These are phyloP conservation scores for Anolis sagrei DNA, from an alignment of 2,113 vertebrate species.

Conservation along the genomic window DNA sequence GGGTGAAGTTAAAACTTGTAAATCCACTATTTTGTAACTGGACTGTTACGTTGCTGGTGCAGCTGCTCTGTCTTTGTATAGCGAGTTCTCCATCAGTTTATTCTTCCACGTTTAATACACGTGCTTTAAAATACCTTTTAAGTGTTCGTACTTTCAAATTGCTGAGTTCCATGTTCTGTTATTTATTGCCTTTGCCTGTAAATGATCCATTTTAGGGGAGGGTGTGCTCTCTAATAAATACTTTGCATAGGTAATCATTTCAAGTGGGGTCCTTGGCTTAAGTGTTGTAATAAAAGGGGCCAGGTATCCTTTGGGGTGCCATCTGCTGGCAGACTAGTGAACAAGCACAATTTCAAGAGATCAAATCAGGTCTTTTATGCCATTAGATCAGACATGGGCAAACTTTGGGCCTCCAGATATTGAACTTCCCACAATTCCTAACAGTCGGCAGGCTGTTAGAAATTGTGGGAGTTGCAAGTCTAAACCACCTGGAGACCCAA, in stretches of 20 bases:
- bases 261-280: constrained; percentile 48
- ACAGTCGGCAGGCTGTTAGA: no score
- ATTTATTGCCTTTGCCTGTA: constrained; percentile 70
- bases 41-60: constrained; percentile 71
- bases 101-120: constrained; percentile 80
- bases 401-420: no score
- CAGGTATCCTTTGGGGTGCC: constrained; percentile 65
- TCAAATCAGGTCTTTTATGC: constrained; percentile 48
- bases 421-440: no score
- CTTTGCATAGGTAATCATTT: constrained; percentile 72
- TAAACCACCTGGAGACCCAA: no score
- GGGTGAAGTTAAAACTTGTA: constrained; percentile 72
- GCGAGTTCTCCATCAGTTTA: constrained; percentile 74
- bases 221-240: constrained; percentile 65
- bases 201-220: constrained; percentile 73
- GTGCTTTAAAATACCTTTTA: constrained; percentile 76
- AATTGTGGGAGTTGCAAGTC: no score
- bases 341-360: constrained; percentile 47
- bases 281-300: constrained; percentile 69
- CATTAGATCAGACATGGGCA: not conserved
- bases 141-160: constrained; percentile 75
- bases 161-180: constrained; percentile 74
- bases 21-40: constrained; percentile 75
- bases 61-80: constrained; percentile 73
- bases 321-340: constrained; percentile 74